phyloP scores from a whole-genome alignment of 2,888 invertebrate species.

The Xestia c-nigrum region DNA sequence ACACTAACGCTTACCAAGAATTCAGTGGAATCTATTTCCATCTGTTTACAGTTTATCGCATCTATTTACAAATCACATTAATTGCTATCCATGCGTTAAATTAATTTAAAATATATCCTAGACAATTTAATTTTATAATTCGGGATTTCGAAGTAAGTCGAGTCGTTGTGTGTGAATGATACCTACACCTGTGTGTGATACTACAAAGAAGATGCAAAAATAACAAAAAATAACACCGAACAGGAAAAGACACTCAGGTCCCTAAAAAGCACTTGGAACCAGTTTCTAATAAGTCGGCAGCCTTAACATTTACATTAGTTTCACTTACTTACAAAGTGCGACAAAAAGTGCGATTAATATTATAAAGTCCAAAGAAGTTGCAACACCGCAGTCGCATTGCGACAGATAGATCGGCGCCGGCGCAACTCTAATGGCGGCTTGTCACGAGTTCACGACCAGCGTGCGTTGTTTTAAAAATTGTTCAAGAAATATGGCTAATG shows the following conservation, averaged over 20 bases:
- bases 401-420: conserved; percentile 55
- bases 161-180: not conserved
- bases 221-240: not conserved
- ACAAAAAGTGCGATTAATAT: conserved; percentile 62
- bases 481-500: conserved; percentile 8
- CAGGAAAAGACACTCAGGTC: conserved; percentile 21
- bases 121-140: not conserved
- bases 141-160: not conserved
- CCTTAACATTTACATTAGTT: conserved; percentile 66
- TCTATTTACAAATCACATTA: no score
- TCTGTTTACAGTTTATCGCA: no score
- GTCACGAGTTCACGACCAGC: conserved; percentile 62
- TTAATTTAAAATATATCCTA: no score
- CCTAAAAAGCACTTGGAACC: conserved; percentile 40
- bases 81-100: no score
- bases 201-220: not conserved
- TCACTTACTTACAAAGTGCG: conserved; percentile 57
- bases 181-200: no score
- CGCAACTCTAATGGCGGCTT: conserved; percentile 41
- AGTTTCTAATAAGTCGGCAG: conserved; percentile 50
- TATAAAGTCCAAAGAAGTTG: conserved; percentile 56
- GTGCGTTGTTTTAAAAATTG: conserved; percentile 32
- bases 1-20: not conserved
- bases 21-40: not conserved
- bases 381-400: conserved; percentile 56